Conservation (phyloP, 2,888 invertebrate genomes). For the Drosophila peninsularis region DNA sequence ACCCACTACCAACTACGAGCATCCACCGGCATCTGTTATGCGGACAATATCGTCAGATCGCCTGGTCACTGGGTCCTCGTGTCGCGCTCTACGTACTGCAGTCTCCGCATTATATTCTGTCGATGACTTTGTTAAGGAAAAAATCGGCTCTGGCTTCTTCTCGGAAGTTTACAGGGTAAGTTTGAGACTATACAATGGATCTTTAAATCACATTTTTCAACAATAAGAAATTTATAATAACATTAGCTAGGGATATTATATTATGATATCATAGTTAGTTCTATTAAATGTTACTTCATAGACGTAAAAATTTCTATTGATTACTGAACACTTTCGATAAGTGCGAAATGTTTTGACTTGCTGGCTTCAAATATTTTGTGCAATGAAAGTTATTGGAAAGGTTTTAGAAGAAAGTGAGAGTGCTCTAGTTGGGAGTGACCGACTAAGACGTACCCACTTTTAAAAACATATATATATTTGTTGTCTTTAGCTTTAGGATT, state of each 20-base stretch:
- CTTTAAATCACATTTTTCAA: not conserved
- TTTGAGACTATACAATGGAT: slow-evolving; percentile 30
- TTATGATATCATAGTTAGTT: no score
- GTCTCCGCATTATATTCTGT: slow-evolving; percentile 95
- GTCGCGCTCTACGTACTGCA: slow-evolving; percentile 95
- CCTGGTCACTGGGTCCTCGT: slow-evolving; percentile 90
- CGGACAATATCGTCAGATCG: slow-evolving; percentile 85
- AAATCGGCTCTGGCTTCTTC: slow-evolving; percentile 97
- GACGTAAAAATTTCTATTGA: not conserved
- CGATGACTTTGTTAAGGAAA: slow-evolving; percentile 96
- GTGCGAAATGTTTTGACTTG: no score
- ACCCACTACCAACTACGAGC: slow-evolving; percentile 14
- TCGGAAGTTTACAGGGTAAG: slow-evolving; percentile 98
- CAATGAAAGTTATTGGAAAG: not conserved
- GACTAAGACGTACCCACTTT: not conserved
- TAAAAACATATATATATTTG: not conserved
- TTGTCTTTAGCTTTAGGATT: no score
- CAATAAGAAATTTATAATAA: not conserved
- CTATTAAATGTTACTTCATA: not conserved
- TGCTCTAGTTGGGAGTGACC: not conserved
- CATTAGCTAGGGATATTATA: not conserved
- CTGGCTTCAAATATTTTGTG: not conserved
- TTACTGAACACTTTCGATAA: not conserved
- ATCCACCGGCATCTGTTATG: slow-evolving; percentile 73
- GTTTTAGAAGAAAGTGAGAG: not conserved